phyloP scores from a whole-genome alignment of 2,888 invertebrate genomes.

The Chymomyza procnemis region DNA sequence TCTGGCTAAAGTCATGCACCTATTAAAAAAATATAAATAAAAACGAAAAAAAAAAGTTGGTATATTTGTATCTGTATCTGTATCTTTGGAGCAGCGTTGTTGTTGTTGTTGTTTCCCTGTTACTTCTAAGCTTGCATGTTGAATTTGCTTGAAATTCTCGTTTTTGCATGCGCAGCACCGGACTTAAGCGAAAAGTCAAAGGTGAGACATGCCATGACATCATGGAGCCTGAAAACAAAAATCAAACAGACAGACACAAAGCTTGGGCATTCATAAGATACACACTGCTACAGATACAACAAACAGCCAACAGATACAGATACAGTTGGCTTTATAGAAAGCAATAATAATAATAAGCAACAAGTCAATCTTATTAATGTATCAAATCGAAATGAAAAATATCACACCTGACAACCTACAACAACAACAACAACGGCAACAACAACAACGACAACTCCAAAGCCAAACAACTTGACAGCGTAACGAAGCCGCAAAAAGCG shows the following conservation, averaged over 20 bases:
- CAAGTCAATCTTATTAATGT: constrained; percentile 30
- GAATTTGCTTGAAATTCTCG: constrained; percentile 25
- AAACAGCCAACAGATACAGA: neutral
- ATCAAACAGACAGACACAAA: constrained; percentile 14
- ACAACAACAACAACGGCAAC: constrained; percentile 20
- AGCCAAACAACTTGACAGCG: neutral
- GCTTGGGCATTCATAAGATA: constrained; percentile 27
- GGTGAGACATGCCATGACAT: constrained; percentile 55
- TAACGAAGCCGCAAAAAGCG: neutral
- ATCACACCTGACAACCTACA: constrained; percentile 14
- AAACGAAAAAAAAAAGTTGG: neutral
- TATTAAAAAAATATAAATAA: no score
- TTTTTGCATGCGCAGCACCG: constrained; percentile 29
- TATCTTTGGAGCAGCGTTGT: neutral
- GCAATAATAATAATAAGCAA: neutral
- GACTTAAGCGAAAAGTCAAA: constrained; percentile 57
- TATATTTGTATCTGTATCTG: neutral
- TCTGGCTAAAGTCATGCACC: neutral
- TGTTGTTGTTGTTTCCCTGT: neutral
- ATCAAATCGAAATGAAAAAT: constrained; percentile 30
- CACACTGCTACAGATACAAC: constrained; percentile 14
- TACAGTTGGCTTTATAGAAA: neutral
- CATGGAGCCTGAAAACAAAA: constrained; percentile 31
- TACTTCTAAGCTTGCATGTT: neutral
- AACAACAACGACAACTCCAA: constrained; percentile 9